Conservation (phyloP, 2,888 invertebrate species). For the Alviniconcha strummeri region DNA sequence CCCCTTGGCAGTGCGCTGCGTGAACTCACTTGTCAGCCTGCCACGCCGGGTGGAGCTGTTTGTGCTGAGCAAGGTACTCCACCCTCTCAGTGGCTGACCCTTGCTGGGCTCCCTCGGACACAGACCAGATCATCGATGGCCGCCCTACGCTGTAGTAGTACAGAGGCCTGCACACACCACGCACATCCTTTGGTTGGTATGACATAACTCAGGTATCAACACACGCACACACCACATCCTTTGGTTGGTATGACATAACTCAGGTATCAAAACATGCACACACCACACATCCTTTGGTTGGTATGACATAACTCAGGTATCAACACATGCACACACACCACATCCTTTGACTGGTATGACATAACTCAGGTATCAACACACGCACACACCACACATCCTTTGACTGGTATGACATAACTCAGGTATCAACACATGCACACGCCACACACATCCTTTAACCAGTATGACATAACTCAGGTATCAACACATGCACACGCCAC, state of each 20-base stretch:
- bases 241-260: not conserved
- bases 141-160: constrained; percentile 67
- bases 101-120: constrained; percentile 49
- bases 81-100: constrained; percentile 51
- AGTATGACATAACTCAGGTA: too few species aligned
- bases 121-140: constrained; percentile 59
- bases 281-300: too few species aligned
- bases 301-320: not conserved
- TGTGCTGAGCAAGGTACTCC: constrained; percentile 52
- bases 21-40: not conserved
- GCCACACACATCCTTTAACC: too few species aligned
- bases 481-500: too few species aligned
- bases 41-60: constrained; percentile 32
- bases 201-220: not conserved
- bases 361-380: not conserved
- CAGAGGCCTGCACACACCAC: constrained; percentile 52
- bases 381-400: too few species aligned
- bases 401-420: too few species aligned
- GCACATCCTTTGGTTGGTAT: not conserved
- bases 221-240: not conserved
- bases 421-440: too few species aligned
- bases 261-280: not conserved
- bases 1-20: too few species aligned
- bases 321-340: not conserved
- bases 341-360: not conserved